These are phyloP conservation scores for Emydocephalus ijimae DNA, from an alignment of 2,113 vertebrate genomes.

Conservation along the genomic window DNA sequence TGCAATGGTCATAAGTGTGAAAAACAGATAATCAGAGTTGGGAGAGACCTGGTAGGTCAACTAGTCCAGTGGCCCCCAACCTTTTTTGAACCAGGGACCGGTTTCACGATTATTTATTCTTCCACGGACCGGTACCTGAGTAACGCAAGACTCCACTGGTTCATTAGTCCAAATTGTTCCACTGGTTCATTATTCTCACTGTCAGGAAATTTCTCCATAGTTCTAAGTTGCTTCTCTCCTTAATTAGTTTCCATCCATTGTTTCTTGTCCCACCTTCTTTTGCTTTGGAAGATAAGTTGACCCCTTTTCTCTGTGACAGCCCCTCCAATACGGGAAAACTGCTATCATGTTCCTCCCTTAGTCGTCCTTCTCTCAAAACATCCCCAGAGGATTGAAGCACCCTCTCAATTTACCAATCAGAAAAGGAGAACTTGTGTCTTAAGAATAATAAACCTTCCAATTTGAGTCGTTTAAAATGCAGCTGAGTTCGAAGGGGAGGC, in stretches of 20 bases:
- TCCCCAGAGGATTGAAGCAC: neutral
- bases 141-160: no score
- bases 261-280: neutral
- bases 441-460: neutral
- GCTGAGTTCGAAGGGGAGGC: neutral
- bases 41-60: no score
- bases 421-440: neutral
- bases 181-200: neutral
- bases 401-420: neutral
- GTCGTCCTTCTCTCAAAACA: neutral
- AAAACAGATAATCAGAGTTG: no score
- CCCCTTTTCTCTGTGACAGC: no score
- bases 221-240: neutral
- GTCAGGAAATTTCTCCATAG: neutral
- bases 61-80: no score
- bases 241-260: neutral
- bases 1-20: no score
- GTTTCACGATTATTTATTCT: no score
- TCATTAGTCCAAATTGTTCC: no score
- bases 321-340: neutral
- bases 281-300: neutral
- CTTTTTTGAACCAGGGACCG: no score
- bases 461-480: neutral
- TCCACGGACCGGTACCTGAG: no score
- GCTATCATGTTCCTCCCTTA: rapidly evolving